Base-by-base conservation (phyloP, 2,888 invertebrate species). In the Philopedon plagiatum region DNA sequence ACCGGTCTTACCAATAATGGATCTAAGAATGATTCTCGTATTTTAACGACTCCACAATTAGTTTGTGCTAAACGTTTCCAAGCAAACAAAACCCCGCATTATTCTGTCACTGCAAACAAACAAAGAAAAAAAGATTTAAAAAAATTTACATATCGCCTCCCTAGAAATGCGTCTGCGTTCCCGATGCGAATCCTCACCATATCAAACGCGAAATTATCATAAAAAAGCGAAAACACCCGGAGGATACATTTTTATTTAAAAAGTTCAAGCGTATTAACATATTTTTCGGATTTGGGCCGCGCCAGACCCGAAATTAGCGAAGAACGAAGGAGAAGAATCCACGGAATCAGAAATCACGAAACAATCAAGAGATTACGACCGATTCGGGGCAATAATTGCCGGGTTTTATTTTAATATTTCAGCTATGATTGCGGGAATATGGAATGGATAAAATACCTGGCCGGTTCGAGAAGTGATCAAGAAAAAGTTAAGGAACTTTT, bases 251-350 rank as follows among this genome's bases (percentile, higher is more conserved):
- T 61, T 61, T 56, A 57, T 65, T 65, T 57, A 57, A 57, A 65
- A 65, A 41, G 56, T 60, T 51, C 18, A 19, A 19, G 29, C 44
- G 46, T 29, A 70, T 70, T 70, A 70, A 58, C 70, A 70, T 70
- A 70, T 64, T 64, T 70, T 70, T 70, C 58, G 34, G 44, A 69
- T 69, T 69, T 69, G 44, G 46, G 44, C 69, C 32, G 39, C 44
- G 39, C 41, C 39, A 69, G 56, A 61, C 69, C 69, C 60, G 34
- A 69, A 61, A 69, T 69, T 69, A 69, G 56, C 32, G 51, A 51
- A 29, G n/a, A 51, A 15, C 26, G 13, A 39, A 57, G 62, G 49
- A 37, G 46, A 66, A 39, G 62, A 69, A 62, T 69, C 51, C 21
- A 21, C 29, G 23, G 29, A 51, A 51, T 51, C 51, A 51, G 51